phyloP scores from a whole-genome alignment of 2,888 invertebrate genomes.

The Chorisops tibialis region DNA sequence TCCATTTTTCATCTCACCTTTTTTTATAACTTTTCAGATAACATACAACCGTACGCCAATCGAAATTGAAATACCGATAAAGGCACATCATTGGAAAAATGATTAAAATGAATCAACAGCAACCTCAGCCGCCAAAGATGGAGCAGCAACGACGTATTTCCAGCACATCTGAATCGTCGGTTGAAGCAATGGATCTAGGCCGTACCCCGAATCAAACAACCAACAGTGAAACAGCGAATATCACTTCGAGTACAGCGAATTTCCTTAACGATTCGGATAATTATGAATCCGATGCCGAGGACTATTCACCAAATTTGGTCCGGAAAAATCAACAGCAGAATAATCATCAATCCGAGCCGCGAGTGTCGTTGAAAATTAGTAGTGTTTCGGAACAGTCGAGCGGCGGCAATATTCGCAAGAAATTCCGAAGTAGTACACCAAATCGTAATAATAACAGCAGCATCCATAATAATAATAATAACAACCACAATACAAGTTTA shows the following conservation, averaged over 20 bases:
- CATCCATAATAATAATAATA: constrained; percentile 27
- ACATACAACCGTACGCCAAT: constrained; percentile 7
- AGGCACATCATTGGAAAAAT: not conserved
- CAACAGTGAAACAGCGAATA: not conserved
- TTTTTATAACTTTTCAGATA: constrained; percentile 12
- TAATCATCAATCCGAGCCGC: constrained; percentile 31
- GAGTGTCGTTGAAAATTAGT: too few species aligned
- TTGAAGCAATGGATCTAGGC: constrained; percentile 50
- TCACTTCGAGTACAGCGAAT: constrained; percentile 2
- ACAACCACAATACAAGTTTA: constrained; percentile 23
- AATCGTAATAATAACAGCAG: constrained; percentile 13
- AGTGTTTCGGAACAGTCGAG: not conserved
- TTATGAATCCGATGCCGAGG: constrained; percentile 36
- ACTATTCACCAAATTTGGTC: constrained; percentile 27
- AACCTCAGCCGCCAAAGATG: constrained; percentile 36
- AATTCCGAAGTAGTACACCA: constrained; percentile 47
- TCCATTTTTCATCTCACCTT: not conserved
- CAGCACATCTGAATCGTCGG: constrained; percentile 50
- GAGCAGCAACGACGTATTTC: constrained; percentile 45
- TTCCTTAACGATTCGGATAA: constrained; percentile 29
- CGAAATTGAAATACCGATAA: constrained; percentile 1
- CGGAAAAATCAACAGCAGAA: too few species aligned
- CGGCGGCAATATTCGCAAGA: constrained; percentile 43
- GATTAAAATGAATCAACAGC: constrained; percentile 21
- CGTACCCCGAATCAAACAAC: constrained; percentile 46